Base-by-base conservation (phyloP, 2,113 vertebrate species). In the Mustela lutreola region DNA sequence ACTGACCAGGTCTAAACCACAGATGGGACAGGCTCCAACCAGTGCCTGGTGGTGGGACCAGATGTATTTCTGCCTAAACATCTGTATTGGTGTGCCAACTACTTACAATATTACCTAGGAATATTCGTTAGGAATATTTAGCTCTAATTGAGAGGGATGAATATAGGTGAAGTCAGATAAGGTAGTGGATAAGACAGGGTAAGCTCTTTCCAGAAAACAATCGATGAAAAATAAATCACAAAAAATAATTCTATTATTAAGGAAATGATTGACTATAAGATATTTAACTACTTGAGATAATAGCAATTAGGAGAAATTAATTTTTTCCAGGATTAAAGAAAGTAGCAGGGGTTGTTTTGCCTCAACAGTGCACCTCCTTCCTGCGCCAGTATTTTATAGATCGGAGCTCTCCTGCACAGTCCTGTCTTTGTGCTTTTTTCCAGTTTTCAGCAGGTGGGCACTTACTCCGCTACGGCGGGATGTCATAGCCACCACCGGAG, bases 401-500 rank as follows among this genome's bases (percentile, higher is more conserved):
- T 48, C 36, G 48, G 45, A 39, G 36, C 10, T 21, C 24, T 26
- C 71, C 89, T 50, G 15, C 39, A 60, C 2, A 56, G 33, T 33
- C 21, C 45, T 50, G 10, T 39, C 83, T 19, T 22, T 7, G 16
- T 14, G 53, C 31, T 63, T 63, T 1, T 78, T 58, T n/a, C 9
- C 60, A 70, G 65, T 26, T 58, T 60, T 48, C 31, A 58, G 0
- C 1, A 71, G 80, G 0, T 4, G 76, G 63, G 63, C 67, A 98
- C 99, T 98, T 98, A 99, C 99, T 95, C 99, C 99, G 2, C 99
- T 99, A 5, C 99, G 99, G 70, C 99, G 99, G 39, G 99, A 99
- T 0, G 99, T 99, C 99, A 99, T 99, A 70, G 99, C 99, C 58
- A 99, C 99, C 4, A 99, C 99, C 0, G 99, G 99, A 86, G 99